Conservation (phyloP, 2,888 invertebrate species). For the Aelia acuminata region DNA sequence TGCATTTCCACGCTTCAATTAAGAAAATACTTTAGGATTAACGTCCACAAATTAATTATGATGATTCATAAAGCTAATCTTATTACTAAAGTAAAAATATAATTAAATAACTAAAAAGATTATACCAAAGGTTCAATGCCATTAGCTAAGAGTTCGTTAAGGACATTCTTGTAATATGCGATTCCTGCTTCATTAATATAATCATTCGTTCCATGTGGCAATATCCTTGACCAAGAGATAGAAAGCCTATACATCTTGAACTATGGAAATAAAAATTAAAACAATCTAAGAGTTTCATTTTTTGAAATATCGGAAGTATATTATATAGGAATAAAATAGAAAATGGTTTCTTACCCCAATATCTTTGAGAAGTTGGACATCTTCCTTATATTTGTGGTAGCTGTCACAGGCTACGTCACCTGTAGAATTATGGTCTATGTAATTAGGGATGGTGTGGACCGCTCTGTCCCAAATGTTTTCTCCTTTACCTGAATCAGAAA, state of each 20-base stretch:
- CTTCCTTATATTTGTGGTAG: slow-evolving; percentile 76
- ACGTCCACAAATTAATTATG: no score
- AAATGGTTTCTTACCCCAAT: slow-evolving; percentile 70
- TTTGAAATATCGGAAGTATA: not conserved
- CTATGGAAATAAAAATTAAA: slow-evolving; percentile 57
- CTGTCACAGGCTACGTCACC: slow-evolving; percentile 78
- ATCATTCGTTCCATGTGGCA: slow-evolving; percentile 79
- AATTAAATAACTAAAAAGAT: not conserved
- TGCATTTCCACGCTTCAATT: no score
- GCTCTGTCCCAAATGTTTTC: slow-evolving; percentile 79
- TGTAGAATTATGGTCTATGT: slow-evolving; percentile 73
- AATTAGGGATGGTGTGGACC: slow-evolving; percentile 72
- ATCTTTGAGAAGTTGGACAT: slow-evolving; percentile 73
- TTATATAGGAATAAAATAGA: not conserved
- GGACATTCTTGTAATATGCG: slow-evolving; percentile 82
- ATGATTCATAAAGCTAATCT: no score
- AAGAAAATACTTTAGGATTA: no score
- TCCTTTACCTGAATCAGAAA: slow-evolving; percentile 72
- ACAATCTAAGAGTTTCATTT: not conserved
- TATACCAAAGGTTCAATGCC: slow-evolving; percentile 72
- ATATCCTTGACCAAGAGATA: slow-evolving; percentile 82
- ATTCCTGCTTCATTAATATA: slow-evolving; percentile 80
- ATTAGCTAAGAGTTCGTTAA: slow-evolving; percentile 77
- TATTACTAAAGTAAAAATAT: no score
- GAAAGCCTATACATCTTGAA: slow-evolving; percentile 79